Evolutionary conservation across 2,888 invertebrate genomes (phyloP).

Genomic region (Gerris lacustris): DNA sequence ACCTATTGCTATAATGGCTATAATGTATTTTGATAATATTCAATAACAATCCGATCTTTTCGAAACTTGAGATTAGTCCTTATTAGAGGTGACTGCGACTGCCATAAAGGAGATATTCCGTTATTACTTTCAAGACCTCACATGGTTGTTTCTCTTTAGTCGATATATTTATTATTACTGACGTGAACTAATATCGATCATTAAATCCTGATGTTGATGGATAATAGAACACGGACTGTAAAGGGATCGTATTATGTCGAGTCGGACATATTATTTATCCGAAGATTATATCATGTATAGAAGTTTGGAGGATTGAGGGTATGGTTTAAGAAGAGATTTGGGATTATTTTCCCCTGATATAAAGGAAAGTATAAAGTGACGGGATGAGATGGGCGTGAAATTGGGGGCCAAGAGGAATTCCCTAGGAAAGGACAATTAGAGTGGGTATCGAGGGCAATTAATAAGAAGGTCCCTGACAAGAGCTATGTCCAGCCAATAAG

Average conservation of each 20-base stretch:
- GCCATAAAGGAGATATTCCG: too few relatives aligned
- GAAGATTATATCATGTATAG: slow-evolving; percentile 3
- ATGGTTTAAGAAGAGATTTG: neutral
- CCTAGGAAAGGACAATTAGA: neutral
- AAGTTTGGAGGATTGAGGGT: neutral
- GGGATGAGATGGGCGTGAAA: neutral
- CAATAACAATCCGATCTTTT: too few relatives aligned
- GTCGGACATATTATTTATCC: neutral
- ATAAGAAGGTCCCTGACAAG: neutral
- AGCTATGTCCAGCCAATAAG: slow-evolving; percentile 5
- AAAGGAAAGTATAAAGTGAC: slow-evolving; percentile 1
- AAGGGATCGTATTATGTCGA: neutral
- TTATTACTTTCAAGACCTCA: too few relatives aligned
- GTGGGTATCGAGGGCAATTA: neutral
- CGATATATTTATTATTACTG: neutral
- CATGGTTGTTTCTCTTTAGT: neutral
- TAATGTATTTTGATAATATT: too few relatives aligned
- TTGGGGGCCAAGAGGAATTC: neutral
- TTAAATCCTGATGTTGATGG: neutral
- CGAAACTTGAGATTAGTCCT: too few relatives aligned
- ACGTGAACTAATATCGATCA: neutral
- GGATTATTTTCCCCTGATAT: slow-evolving; percentile 1
- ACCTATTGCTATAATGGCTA: too few relatives aligned
- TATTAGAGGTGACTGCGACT: too few relatives aligned
- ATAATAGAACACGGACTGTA: neutral